These are phyloP conservation scores for Lutraria rhynchaena DNA, from an alignment of 1,140 invertebrate species.

Conservation along the genomic window DNA sequence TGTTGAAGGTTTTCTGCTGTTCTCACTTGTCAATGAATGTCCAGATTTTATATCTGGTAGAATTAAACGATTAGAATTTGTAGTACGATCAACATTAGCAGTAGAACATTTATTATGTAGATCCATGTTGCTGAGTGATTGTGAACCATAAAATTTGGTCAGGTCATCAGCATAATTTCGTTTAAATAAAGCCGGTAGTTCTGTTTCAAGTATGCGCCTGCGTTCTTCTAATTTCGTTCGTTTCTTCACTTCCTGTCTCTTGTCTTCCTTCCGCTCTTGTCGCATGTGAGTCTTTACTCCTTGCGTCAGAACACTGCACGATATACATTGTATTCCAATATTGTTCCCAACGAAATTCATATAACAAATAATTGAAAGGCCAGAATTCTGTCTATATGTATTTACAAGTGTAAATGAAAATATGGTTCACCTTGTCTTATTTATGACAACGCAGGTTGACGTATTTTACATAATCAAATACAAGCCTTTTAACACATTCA, in stretches of 20 bases:
- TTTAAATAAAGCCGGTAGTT: conserved; percentile 41
- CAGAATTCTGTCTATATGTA: too few relatives aligned
- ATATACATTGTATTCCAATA: conserved; percentile 7
- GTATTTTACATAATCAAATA: too few relatives aligned
- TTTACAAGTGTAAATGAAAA: too few relatives aligned
- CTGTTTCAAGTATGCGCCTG: conserved; percentile 47
- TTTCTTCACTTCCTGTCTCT: conserved; percentile 62
- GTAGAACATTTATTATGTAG: background rate
- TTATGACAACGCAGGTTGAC: too few relatives aligned
- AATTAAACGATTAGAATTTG: background rate
- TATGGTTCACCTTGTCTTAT: too few relatives aligned
- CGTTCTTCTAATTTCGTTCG: conserved; percentile 68
- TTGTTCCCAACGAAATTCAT: too few relatives aligned
- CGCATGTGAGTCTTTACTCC: conserved; percentile 72
- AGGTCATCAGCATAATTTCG: conserved; percentile 49
- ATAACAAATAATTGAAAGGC: too few relatives aligned
- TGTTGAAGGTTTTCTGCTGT: too few relatives aligned
- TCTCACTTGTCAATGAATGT: background rate
- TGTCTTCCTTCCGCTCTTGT: conserved; percentile 69
- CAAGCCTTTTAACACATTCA: too few relatives aligned
- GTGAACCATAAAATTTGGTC: conserved; percentile 15
- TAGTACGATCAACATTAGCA: background rate
- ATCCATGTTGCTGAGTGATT: conserved; percentile 4
- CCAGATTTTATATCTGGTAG: background rate
- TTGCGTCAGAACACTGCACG: conserved; percentile 66